Evolutionary conservation across 1,140 invertebrate species (phyloP).

Genomic region (Oscheius sp.): DNA sequence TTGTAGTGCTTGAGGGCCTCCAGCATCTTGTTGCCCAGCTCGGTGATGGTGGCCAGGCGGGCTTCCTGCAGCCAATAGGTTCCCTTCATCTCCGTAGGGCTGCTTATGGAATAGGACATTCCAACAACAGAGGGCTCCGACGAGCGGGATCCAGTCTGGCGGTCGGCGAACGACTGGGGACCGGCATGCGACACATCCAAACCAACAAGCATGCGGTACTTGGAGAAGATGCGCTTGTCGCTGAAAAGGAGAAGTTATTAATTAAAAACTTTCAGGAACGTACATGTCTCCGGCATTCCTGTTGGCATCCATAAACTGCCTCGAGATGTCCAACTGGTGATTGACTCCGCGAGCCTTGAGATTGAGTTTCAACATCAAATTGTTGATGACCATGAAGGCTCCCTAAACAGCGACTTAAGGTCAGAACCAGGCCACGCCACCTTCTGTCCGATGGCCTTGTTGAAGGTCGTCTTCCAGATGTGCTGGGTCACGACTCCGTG

Average conservation of each 20-base stretch:
- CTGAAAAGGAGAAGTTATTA: slow-evolving; percentile 8
- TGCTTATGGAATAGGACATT: not conserved
- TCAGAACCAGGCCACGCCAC: too few relatives aligned
- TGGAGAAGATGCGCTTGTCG: not conserved
- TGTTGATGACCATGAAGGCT: slow-evolving; percentile 25
- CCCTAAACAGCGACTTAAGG: too few relatives aligned
- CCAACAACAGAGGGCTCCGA: slow-evolving; percentile 30
- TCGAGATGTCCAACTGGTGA: not conserved
- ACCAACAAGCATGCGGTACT: slow-evolving; percentile 33
- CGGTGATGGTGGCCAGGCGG: not conserved
- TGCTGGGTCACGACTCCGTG: slow-evolving; percentile 31
- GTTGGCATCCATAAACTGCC: not conserved
- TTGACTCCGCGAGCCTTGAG: slow-evolving; percentile 37
- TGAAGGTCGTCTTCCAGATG: slow-evolving; percentile 2
- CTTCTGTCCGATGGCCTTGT: slow-evolving; percentile 20
- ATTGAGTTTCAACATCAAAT: slow-evolving; percentile 32
- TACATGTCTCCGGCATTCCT: not conserved
- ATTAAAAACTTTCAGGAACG: too few relatives aligned
- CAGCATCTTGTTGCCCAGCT: not conserved
- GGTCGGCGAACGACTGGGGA: slow-evolving; percentile 24
- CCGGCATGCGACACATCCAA: slow-evolving; percentile 33
- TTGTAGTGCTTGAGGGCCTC: not conserved
- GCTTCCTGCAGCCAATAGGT: slow-evolving; percentile 4
- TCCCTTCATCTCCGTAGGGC: not conserved
- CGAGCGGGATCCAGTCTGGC: not conserved